These are phyloP conservation scores for Trilocha varians DNA, from an alignment of 2,888 invertebrate species.

Conservation along the genomic window DNA sequence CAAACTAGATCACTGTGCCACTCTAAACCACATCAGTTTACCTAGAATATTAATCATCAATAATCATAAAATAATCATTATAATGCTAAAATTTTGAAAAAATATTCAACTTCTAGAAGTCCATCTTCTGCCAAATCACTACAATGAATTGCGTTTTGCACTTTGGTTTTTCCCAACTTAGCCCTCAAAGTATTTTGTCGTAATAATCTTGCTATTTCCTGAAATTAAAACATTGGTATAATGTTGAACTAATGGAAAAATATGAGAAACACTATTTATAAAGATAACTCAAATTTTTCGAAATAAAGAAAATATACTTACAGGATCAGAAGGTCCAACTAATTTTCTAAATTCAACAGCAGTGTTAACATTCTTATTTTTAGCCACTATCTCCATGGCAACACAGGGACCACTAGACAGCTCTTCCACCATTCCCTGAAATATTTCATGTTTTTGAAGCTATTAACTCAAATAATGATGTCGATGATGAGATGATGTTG, in stretches of 20 bases:
- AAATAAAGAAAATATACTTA: no score
- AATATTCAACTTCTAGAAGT: conserved; percentile 84
- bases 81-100: conserved; percentile 80
- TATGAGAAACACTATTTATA: neutral
- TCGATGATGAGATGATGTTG: no score
- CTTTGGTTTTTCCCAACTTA: conserved; percentile 85
- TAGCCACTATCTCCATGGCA: conserved; percentile 86
- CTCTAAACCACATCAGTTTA: conserved; percentile 11
- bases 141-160: conserved; percentile 93
- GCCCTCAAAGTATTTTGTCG: conserved; percentile 89
- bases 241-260: neutral
- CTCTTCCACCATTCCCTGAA: conserved; percentile 86
- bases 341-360: conserved; percentile 85
- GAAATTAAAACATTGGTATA: conserved; percentile 16
- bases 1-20: no score
- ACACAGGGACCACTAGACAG: conserved; percentile 89
- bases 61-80: conserved; percentile 25
- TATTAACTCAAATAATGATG: no score
- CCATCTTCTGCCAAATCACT: conserved; percentile 94
- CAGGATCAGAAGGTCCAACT: conserved; percentile 93
- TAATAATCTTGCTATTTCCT: conserved; percentile 89
- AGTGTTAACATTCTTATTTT: conserved; percentile 71
- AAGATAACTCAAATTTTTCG: no score
- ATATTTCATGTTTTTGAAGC: conserved; percentile 1
- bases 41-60: conserved; percentile 12